Conservation (phyloP, 2,113 vertebrate species). For the Cryptomyrus ogoouensis region DNA sequence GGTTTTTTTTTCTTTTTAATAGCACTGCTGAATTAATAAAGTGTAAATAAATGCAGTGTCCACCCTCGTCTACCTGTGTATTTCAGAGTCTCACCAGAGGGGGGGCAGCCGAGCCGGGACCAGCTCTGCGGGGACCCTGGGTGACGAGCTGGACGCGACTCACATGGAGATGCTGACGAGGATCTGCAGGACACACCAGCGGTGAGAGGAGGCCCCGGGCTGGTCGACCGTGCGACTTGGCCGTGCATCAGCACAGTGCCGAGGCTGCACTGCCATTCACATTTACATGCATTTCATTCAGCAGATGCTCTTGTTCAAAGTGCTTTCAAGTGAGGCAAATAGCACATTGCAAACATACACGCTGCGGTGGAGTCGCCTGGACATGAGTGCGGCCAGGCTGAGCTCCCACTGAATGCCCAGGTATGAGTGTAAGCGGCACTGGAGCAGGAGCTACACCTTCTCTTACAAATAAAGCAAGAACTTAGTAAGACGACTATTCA, state of each 20-base stretch:
- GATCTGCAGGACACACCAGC: conserved; percentile 81
- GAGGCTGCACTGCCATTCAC: background rate
- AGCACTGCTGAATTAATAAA: background rate
- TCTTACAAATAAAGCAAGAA: background rate
- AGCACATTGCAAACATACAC: background rate
- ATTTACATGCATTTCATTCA: background rate
- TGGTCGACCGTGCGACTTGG: background rate
- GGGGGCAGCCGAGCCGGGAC: conserved; percentile 38
- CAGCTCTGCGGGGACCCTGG: conserved; percentile 39
- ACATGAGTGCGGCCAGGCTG: background rate
- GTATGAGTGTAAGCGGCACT: background rate
- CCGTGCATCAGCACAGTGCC: too few relatives aligned
- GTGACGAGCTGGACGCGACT: conserved; percentile 57
- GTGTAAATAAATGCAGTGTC: background rate
- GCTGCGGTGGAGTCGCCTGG: background rate
- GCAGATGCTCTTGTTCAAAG: background rate
- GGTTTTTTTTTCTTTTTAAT: too few relatives aligned
- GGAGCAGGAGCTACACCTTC: background rate
- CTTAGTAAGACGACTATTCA: background rate
- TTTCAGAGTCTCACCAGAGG: conserved; percentile 74
- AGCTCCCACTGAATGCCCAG: background rate
- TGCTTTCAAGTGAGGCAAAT: background rate
- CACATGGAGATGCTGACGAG: conserved; percentile 75
- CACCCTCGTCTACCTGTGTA: background rate
- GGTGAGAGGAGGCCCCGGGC: conserved; percentile 63